phyloP scores from a whole-genome alignment of 2,888 invertebrate species.

The Idaea aversata region DNA sequence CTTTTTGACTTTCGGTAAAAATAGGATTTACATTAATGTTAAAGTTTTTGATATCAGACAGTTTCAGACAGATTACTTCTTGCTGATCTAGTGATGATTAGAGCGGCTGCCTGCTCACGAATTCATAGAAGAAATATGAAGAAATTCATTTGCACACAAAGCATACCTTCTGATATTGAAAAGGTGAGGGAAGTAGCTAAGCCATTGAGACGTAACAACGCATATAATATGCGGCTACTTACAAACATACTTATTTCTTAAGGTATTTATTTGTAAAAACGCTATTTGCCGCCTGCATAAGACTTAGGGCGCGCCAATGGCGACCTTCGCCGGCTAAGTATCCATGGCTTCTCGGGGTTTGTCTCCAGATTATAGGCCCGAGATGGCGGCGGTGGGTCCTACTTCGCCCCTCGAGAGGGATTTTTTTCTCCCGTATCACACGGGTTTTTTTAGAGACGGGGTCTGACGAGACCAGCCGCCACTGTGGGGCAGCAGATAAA shows the following conservation, averaged over 20 bases:
- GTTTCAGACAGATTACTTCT: constrained; percentile 33
- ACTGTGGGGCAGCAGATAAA: no score
- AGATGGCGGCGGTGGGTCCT: no score
- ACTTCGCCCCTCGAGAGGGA: no score
- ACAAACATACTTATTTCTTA: background rate
- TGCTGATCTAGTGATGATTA: constrained; percentile 35
- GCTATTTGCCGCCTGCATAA: background rate
- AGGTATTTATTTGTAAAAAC: background rate
- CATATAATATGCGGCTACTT: no score
- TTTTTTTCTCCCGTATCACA: no score
- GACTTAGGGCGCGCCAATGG: no score
- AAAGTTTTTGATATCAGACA: constrained; percentile 15
- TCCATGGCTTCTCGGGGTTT: no score
- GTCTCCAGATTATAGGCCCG: no score
- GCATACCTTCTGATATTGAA: constrained; percentile 35
- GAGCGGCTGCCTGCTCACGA: constrained; percentile 31
- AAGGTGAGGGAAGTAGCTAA: constrained; percentile 31
- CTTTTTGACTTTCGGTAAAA: background rate
- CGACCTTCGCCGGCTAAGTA: no score
- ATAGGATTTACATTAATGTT: background rate
- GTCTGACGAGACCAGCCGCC: no score
- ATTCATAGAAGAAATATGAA: constrained; percentile 39
- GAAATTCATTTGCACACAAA: constrained; percentile 47
- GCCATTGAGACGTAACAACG: background rate
- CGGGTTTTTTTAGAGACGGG: no score